Conservation (phyloP, 1,140 invertebrate species). For the Belonocnema kinseyi region DNA sequence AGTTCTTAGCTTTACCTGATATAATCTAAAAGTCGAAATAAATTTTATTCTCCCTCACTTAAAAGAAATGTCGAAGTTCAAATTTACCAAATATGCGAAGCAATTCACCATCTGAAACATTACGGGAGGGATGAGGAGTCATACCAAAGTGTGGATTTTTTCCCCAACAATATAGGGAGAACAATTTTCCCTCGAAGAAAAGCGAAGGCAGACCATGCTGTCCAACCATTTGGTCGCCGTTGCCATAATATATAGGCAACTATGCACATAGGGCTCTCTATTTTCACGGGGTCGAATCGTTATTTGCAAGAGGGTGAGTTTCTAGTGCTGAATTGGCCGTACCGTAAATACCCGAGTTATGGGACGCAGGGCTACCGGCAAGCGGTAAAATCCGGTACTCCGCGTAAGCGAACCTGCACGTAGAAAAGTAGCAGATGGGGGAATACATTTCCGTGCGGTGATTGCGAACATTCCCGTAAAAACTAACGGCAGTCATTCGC, state of each 20-base stretch:
- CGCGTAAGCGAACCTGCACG: background rate
- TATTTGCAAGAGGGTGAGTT: constrained; percentile 46
- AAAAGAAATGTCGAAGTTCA: no score
- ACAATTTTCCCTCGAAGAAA: background rate
- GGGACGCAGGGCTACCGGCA: constrained; percentile 34
- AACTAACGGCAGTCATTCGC: constrained; percentile 56
- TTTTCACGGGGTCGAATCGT: constrained; percentile 48
- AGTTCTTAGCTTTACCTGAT: no score
- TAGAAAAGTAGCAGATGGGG: background rate
- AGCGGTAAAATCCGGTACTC: constrained; percentile 21
- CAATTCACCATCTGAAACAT: background rate
- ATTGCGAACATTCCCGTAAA: constrained; percentile 56
- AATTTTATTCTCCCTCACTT: background rate
- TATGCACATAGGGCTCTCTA: constrained; percentile 39
- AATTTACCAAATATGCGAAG: background rate
- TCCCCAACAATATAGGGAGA: background rate
- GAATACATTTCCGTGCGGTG: constrained; percentile 15
- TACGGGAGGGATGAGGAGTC: background rate
- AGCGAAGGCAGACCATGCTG: constrained; percentile 10
- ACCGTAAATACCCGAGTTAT: constrained; percentile 58
- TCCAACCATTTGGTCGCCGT: constrained; percentile 8
- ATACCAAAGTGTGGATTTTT: background rate
- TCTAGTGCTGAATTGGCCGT: constrained; percentile 46
- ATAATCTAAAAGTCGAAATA: no score
- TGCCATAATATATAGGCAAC: background rate